Conservation (phyloP, 2,113 vertebrate genomes). For the Mohoua ochrocephala region DNA sequence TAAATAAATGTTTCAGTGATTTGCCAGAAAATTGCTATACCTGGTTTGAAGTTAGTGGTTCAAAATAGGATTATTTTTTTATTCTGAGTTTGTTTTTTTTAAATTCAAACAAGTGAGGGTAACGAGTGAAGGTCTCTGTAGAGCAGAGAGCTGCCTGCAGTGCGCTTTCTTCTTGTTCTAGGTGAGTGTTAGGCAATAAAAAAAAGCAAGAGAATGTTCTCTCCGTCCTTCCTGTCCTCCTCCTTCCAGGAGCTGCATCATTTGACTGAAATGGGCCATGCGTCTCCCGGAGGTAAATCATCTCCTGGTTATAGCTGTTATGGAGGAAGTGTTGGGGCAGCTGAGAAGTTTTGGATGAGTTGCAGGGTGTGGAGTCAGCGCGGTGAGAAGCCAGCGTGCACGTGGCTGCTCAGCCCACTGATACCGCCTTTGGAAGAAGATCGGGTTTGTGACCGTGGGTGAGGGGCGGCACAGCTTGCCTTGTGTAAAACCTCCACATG, state of each 20-base stretch:
- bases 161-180: not conserved
- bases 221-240: not conserved
- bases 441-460: not conserved
- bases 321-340: not conserved
- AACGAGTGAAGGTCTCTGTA: accelerated
- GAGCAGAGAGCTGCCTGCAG: not conserved
- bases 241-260: not conserved
- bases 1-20: not conserved
- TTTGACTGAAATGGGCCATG: not conserved
- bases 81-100: not conserved
- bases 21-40: not conserved
- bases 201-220: not conserved
- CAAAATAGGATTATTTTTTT: not conserved
- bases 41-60: not conserved
- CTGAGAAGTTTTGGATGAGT: not conserved
- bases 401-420: not conserved
- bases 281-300: not conserved
- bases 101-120: not conserved
- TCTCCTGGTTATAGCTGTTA: not conserved
- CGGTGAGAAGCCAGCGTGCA: not conserved
- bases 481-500: not conserved
- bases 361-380: no score
- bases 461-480: not conserved
- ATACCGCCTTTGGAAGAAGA: accelerated
- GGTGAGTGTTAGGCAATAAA: not conserved